Evolutionary conservation across 2,888 invertebrate species (phyloP), one percentile per base, ranked within the genome.

Genomic region (Strigamia transsilvanica): DNA sequence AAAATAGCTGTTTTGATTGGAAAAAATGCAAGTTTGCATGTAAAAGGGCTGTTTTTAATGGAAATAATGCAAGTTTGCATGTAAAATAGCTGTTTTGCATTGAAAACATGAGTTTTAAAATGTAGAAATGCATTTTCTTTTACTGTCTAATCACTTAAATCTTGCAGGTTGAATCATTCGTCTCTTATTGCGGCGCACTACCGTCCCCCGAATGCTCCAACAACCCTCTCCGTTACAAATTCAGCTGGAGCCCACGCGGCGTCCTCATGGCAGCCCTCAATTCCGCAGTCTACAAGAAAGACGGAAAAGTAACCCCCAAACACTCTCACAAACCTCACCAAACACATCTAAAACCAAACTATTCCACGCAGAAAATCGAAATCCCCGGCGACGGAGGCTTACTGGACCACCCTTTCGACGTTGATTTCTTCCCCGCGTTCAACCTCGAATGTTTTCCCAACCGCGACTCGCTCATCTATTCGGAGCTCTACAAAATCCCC

Each of bases 401-500:
- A 51, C 93, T 99, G 92, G 93, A 96, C 0, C 91, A 93, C 9
- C 92, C 93, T 0, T 91, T 93, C 77, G 91, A 92, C 0, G 90
- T 98, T 81, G 93, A 95, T 87, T 99, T 99, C 88, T 90, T 99
- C 82, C 99, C 99, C 0, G 99, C 99, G 0, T 97, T 99, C 87
- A 94, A 96, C 15, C 90, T 99, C 82, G 98, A 99, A 90, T 98
- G 98, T 0, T 98, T 95, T 87, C 97, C 99, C 0, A 99, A 99
- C 89, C 91, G 99, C 83, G 99, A 99, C 88, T 98, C 98, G 82
- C 94, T 95, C 0, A 91, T 92, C 56, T 99, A 99, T 87, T 91
- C 93, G 0, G 91, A 93, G 79, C 90, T 95, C 0, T 99, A 99
- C 87, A 96, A 96, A 3, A 93, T 99, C 83, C 90, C 92, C 13